Percentiles rank a stretch among this genome's conserved stretches.
phyloP scores from a whole-genome alignment of 2,113 vertebrate genomes.

The Podiceps cristatus region DNA sequence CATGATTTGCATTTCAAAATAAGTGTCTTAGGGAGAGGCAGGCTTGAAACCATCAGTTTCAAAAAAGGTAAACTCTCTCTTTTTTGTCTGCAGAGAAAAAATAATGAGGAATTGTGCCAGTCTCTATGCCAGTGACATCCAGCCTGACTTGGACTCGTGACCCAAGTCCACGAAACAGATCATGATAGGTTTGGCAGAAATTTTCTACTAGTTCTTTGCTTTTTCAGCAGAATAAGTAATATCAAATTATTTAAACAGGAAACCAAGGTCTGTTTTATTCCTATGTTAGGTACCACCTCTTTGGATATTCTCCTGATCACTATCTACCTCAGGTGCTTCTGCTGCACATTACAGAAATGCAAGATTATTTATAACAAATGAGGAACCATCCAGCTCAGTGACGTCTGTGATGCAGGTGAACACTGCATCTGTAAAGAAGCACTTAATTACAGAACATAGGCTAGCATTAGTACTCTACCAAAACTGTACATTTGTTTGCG shows the following conservation, averaged over 20 bases:
- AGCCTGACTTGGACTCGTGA: not conserved
- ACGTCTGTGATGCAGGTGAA: not conserved
- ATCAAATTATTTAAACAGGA: not conserved
- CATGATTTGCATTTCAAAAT: not conserved
- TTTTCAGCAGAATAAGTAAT: not conserved
- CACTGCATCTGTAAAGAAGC: not conserved
- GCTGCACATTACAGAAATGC: not conserved
- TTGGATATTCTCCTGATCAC: not conserved
- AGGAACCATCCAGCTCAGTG: not conserved
- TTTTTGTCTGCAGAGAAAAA: not conserved
- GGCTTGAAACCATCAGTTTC: not conserved
- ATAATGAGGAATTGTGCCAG: not conserved
- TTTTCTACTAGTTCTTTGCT: not conserved
- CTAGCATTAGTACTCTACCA: not conserved
- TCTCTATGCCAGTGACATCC: not conserved
- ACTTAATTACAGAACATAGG: not conserved
- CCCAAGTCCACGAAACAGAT: not conserved
- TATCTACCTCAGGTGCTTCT: not conserved
- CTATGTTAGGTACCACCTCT: not conserved
- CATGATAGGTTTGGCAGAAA: not conserved
- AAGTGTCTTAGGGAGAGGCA: not conserved
- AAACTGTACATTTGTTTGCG: not conserved
- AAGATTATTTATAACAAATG: not conserved
- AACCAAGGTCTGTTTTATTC: not conserved
- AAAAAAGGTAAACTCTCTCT: not conserved